These are phyloP conservation scores for Nothoprocta pentlandii DNA, from an alignment of 2,113 vertebrate species.

Conservation along the genomic window DNA sequence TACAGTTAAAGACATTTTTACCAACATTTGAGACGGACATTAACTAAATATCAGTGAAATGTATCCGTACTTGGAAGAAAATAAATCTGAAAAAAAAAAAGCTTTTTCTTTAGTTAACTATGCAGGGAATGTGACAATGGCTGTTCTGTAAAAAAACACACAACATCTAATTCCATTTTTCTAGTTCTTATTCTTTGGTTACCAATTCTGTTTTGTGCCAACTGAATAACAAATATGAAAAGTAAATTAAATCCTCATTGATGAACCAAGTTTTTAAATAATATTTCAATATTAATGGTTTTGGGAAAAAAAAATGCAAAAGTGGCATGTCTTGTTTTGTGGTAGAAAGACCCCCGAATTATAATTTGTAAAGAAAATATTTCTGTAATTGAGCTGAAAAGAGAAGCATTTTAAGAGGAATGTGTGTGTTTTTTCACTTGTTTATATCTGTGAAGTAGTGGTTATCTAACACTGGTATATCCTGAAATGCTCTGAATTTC, in stretches of 20 bases:
- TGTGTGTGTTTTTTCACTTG: not conserved
- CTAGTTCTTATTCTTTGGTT: not conserved
- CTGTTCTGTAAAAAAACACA: not conserved
- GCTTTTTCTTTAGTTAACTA: not conserved
- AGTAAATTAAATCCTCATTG: not conserved
- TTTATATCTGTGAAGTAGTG: not conserved
- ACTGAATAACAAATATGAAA: not conserved
- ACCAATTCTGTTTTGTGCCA: not conserved
- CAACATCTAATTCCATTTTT: not conserved
- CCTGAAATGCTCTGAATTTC: not conserved
- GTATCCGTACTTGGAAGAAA: not conserved
- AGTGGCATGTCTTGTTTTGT: not conserved
- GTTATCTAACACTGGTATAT: not conserved
- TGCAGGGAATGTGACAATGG: not conserved
- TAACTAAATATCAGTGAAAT: conserved; percentile 27
- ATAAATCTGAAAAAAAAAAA: not conserved
- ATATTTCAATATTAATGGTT: not conserved
- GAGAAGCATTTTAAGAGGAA: not conserved
- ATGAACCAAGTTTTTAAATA: not conserved
- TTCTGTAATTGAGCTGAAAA: not conserved
- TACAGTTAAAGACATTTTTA: conserved; percentile 91
- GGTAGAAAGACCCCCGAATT: not conserved
- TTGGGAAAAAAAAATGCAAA: not conserved
- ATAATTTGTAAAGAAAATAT: not conserved
- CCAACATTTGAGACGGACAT: conserved; percentile 73